Evolutionary conservation across 2,113 vertebrate species (phyloP).

Genomic region (Nycticorax nycticorax): DNA sequence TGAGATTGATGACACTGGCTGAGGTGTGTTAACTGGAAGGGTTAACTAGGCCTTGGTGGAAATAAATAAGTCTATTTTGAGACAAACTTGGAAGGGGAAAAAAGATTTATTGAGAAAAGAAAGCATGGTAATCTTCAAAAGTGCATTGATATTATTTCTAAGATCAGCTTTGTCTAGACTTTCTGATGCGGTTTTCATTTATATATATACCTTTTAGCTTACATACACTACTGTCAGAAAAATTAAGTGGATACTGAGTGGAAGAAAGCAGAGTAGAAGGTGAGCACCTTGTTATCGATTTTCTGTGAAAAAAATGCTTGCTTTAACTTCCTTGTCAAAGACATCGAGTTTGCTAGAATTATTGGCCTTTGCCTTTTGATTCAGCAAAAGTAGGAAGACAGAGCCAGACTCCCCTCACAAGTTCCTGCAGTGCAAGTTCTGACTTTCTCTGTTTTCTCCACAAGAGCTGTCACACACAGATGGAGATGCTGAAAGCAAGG

Average conservation of each 20-base stretch:
- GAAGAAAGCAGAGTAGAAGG: background rate
- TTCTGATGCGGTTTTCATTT: background rate
- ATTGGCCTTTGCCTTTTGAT: background rate
- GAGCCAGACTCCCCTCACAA: background rate
- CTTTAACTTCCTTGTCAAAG: background rate
- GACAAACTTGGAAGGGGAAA: background rate
- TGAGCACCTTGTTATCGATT: background rate
- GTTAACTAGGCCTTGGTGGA: background rate
- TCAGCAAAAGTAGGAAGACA: background rate
- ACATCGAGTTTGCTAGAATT: background rate
- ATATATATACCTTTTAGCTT: background rate
- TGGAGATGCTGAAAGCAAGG: background rate
- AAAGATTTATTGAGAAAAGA: background rate
- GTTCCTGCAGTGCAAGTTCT: background rate
- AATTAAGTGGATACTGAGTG: background rate
- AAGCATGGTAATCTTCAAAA: background rate
- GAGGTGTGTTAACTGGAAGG: background rate
- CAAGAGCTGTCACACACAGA: background rate
- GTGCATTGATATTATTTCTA: background rate
- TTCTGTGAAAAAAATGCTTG: background rate
- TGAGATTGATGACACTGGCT: background rate
- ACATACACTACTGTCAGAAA: background rate
- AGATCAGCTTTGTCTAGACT: background rate
- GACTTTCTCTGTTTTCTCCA: background rate
- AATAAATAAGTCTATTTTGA: accelerated